Conservation (phyloP, 2,888 invertebrate genomes). For the Cancer borealis region DNA sequence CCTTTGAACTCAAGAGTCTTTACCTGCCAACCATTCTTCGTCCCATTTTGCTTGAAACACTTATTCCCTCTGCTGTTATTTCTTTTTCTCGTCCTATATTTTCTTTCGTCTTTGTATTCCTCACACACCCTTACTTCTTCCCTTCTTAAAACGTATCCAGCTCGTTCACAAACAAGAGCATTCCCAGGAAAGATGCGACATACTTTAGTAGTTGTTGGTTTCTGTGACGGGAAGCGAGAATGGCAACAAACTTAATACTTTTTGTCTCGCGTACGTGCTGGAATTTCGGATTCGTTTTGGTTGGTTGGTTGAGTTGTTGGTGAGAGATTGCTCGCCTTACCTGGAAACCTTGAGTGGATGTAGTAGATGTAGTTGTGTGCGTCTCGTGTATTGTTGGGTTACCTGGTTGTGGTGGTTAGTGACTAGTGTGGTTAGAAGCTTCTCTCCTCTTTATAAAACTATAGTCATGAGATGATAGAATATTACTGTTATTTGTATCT, state of each 20-base stretch:
- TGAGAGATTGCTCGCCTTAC: not conserved
- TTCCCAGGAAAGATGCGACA: not conserved
- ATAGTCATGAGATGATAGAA: no score
- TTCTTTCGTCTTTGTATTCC: not conserved
- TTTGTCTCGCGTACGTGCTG: not conserved
- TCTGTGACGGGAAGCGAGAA: not conserved
- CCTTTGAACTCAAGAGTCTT: not conserved
- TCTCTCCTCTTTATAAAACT: not conserved
- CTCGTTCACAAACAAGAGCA: not conserved
- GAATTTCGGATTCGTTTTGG: not conserved
- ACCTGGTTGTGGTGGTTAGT: not conserved
- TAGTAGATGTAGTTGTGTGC: not conserved
- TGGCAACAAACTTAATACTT: not conserved
- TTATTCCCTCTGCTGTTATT: not conserved
- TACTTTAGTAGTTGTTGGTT: slow-evolving; percentile 23
- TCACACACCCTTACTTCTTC: not conserved
- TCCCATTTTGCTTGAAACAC: not conserved
- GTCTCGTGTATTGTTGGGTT: not conserved
- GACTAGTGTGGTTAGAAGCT: not conserved
- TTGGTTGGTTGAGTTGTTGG: not conserved
- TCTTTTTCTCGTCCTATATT: not conserved
- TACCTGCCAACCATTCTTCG: slow-evolving; percentile 4
- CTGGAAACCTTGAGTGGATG: not conserved
- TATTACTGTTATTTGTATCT: no score
- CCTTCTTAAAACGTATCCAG: not conserved